A percentile compares a stretch with the other conserved stretches of the same genome.
phyloP scores from a whole-genome alignment of 2,113 vertebrate species.

The Lepus americanus region DNA sequence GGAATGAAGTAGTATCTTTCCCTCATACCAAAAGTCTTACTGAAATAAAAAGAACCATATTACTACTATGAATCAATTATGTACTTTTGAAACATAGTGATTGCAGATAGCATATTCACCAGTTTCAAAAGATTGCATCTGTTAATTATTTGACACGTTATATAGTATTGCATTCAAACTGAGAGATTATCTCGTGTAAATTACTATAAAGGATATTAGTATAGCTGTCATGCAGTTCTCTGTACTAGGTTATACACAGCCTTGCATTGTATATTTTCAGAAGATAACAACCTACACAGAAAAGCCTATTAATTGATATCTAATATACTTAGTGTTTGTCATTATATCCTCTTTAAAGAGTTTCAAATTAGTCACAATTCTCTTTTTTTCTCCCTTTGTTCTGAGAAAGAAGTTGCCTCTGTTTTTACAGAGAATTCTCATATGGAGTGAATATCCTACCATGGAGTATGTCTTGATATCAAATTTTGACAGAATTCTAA shows the following conservation, averaged over 20 bases:
- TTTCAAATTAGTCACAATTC: background rate
- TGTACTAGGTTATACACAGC: background rate
- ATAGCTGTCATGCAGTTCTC: background rate
- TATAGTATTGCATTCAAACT: background rate
- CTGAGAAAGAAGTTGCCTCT: background rate
- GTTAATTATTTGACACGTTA: background rate
- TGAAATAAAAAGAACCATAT: conserved; percentile 39
- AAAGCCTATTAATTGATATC: background rate
- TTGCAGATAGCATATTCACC: background rate
- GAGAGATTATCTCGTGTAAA: background rate
- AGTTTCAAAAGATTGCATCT: conserved; percentile 13
- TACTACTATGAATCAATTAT: background rate
- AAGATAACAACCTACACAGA: background rate
- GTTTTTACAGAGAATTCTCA: background rate
- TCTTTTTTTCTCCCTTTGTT: background rate
- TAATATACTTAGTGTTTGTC: background rate
- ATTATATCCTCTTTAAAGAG: background rate
- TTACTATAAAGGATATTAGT: background rate
- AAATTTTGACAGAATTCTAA: background rate
- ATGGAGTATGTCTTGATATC: background rate
- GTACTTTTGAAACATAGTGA: conserved; percentile 23
- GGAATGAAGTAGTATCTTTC: conserved; percentile 11
- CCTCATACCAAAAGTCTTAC: background rate
- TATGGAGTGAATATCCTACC: background rate
- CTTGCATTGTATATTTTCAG: background rate